Evolutionary conservation across 1,140 invertebrate genomes (phyloP).

Genomic region (Pachypeltis micranthus): DNA sequence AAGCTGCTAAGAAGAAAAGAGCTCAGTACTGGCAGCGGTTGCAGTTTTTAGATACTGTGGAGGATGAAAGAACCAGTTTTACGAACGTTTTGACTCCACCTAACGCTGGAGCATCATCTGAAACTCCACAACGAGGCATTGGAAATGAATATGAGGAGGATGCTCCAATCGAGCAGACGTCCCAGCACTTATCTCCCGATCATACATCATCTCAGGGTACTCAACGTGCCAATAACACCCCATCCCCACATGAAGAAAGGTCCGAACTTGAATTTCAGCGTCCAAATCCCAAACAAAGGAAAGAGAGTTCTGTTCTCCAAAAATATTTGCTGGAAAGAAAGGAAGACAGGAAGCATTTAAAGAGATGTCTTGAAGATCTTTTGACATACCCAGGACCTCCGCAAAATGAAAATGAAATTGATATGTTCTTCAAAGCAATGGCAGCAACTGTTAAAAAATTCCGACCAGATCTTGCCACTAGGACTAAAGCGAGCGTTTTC

Average conservation of each 20-base stretch:
- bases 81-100: slow-evolving; percentile 1
- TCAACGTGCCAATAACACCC: not conserved
- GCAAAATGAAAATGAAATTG: slow-evolving; percentile 1
- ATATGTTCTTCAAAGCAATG: slow-evolving; percentile 2
- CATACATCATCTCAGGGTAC: not conserved
- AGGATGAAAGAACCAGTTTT: slow-evolving; percentile 7
- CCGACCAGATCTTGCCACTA: not conserved
- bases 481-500: not conserved
- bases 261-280: not conserved
- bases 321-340: not conserved
- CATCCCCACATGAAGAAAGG: not conserved
- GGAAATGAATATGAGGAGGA: not conserved
- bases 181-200: not conserved
- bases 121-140: not conserved
- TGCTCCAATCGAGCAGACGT: not conserved
- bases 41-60: slow-evolving; percentile 12
- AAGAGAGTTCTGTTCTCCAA: not conserved
- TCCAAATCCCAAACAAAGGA: not conserved
- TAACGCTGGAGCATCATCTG: not conserved
- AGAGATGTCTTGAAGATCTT: not conserved
- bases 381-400: not conserved
- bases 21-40: slow-evolving; percentile 13
- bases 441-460: not conserved
- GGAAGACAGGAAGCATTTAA: not conserved
- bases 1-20: slow-evolving; percentile 15